Evolutionary conservation across 1,140 invertebrate species (phyloP).

Genomic region (Papilio xuthus): DNA sequence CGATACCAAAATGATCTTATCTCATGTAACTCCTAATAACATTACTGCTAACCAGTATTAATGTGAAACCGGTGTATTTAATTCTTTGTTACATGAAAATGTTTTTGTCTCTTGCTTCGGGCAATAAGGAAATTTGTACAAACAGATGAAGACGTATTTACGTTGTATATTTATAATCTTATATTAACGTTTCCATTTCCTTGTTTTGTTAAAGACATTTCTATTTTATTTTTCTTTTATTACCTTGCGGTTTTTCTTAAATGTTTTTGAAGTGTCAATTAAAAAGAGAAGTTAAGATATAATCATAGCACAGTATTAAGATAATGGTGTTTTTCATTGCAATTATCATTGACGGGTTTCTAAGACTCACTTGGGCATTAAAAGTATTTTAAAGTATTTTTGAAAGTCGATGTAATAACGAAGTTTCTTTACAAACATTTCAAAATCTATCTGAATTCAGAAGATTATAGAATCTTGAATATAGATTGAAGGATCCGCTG

Average conservation of each 20-base stretch:
- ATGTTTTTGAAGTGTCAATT: neutral
- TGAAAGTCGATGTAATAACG: too few relatives aligned
- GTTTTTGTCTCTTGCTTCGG: slow-evolving; percentile 19
- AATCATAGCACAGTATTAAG: neutral
- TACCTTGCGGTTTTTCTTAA: neutral
- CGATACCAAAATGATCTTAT: slow-evolving; percentile 14
- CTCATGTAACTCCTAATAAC: slow-evolving; percentile 19
- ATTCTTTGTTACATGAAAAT: slow-evolving; percentile 18
- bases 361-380: neutral
- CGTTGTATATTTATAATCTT: slow-evolving; percentile 15
- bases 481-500: neutral
- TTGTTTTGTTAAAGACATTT: slow-evolving; percentile 2
- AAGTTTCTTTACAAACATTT: neutral
- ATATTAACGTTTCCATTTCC: slow-evolving; percentile 7
- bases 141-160: slow-evolving; percentile 30
- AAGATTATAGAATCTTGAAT: too few relatives aligned
- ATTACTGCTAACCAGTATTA: slow-evolving; percentile 32
- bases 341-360: neutral
- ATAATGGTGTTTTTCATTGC: neutral
- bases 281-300: neutral
- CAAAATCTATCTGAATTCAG: neutral
- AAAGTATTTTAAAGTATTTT: neutral
- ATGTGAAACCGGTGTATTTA: slow-evolving; percentile 30
- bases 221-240: slow-evolving; percentile 1
- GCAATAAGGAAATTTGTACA: slow-evolving; percentile 33